Evolutionary conservation across 2,888 invertebrate genomes (phyloP).

Genomic region (Acanthopleura granulata): DNA sequence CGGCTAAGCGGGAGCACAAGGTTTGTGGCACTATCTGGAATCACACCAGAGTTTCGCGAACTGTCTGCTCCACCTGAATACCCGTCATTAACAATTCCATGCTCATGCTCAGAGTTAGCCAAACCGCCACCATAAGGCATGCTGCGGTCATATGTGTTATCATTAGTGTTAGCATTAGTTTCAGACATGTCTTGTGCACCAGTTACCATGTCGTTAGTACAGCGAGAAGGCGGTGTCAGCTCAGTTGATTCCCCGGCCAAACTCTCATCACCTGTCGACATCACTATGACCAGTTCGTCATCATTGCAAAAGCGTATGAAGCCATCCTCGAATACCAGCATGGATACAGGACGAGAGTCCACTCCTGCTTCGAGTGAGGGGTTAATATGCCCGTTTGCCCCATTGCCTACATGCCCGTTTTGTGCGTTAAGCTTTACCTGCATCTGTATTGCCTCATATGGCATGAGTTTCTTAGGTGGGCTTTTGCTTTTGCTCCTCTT

Average conservation of each 20-base stretch:
- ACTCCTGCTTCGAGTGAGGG: neutral
- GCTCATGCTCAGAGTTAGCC: constrained; percentile 5
- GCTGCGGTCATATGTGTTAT: neutral
- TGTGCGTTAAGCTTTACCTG: neutral
- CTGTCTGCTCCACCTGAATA: constrained; percentile 5
- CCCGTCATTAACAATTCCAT: constrained; percentile 4
- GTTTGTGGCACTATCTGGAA: neutral
- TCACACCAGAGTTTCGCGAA: neutral
- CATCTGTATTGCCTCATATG: neutral
- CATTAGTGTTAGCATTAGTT: constrained; percentile 1
- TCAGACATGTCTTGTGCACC: neutral
- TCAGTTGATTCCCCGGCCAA: neutral
- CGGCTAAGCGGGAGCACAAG: neutral
- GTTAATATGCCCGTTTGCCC: constrained; percentile 8
- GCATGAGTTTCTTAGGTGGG: neutral
- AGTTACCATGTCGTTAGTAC: neutral
- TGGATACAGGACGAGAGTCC: constrained; percentile 73
- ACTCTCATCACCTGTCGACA: neutral
- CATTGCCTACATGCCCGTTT: neutral
- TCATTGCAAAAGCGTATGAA: constrained; percentile 87
- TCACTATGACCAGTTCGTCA: constrained; percentile 66
- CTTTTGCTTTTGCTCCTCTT: neutral
- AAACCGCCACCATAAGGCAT: neutral
- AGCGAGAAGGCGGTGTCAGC: neutral
- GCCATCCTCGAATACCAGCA: constrained; percentile 92